Evolutionary conservation across 2,113 vertebrate species (phyloP).

Genomic region (Centropus bengalensis): DNA sequence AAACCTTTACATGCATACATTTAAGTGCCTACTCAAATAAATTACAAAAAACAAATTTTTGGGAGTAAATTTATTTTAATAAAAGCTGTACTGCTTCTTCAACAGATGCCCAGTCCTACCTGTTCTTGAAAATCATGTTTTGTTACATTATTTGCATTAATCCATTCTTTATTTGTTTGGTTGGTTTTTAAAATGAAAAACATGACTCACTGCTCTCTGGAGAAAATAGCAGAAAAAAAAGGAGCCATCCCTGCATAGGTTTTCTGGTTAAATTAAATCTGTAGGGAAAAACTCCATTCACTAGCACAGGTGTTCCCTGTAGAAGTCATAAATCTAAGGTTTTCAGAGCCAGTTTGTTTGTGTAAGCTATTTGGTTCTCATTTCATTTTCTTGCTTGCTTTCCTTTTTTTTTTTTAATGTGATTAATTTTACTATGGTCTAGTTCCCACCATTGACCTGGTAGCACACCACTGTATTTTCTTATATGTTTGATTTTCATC

Average conservation of each 20-base stretch:
- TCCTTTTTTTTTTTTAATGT: not conserved
- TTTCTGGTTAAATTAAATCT: conserved; percentile 15
- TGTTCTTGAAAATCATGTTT: not conserved
- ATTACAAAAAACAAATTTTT: not conserved
- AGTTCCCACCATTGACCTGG: too few species aligned
- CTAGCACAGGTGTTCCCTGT: not conserved
- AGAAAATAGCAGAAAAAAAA: not conserved
- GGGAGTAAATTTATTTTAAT: not conserved
- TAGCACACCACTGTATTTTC: too few species aligned
- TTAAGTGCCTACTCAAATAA: not conserved
- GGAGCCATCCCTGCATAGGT: not conserved
- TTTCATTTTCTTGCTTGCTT: not conserved
- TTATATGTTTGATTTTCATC: too few species aligned
- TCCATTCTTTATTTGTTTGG: not conserved
- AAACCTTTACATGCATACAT: not conserved
- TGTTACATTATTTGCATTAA: conserved; percentile 38
- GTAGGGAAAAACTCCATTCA: not conserved
- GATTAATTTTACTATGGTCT: too few species aligned
- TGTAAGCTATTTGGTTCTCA: not conserved
- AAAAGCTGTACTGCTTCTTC: not conserved
- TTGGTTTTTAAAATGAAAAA: conserved; percentile 3
- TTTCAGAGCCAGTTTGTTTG: not conserved
- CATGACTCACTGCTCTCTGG: not conserved
- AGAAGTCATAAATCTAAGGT: not conserved
- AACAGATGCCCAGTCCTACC: not conserved